Conservation (phyloP, 2,888 invertebrate species). For the Romanomermis culicivorax region DNA sequence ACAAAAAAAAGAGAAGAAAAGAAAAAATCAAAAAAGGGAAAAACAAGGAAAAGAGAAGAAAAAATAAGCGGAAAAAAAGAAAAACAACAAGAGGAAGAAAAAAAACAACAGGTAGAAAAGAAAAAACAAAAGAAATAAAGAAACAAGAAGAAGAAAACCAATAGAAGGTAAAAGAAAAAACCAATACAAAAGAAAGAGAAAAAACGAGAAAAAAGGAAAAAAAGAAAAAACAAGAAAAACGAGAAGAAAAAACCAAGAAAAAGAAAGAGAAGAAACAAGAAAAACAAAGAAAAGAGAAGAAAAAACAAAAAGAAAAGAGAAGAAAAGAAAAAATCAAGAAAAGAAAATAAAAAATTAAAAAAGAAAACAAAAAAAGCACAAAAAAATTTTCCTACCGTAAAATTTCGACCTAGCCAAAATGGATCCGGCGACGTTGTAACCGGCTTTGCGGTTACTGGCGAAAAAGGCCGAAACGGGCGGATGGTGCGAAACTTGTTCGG, state of each 20-base stretch:
- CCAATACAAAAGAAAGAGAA: background rate
- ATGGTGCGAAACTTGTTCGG: conserved; percentile 87
- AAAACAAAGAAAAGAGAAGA: background rate
- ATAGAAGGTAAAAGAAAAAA: background rate
- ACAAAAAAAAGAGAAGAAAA: background rate
- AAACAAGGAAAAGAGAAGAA: background rate
- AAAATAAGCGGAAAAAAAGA: background rate
- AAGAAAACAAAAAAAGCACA: background rate
- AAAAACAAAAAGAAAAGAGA: background rate
- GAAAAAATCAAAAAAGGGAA: too few species aligned
- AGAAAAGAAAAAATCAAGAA: background rate
- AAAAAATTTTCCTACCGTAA: conserved; percentile 43
- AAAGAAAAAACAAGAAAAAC: background rate
- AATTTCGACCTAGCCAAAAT: conserved; percentile 80
- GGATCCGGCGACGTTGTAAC: conserved; percentile 69
- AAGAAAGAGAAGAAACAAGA: too few species aligned
- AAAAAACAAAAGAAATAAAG: too few species aligned
- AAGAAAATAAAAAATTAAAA: background rate
- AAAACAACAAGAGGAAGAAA: background rate
- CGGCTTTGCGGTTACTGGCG: conserved; percentile 75
- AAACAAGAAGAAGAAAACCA: too few species aligned
- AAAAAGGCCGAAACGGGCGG: conserved; percentile 80
- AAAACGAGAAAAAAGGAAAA: background rate
- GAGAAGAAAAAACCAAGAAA: too few species aligned
- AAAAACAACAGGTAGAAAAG: background rate